Evolutionary conservation across 1,140 invertebrate genomes (phyloP).

Genomic region (Temnothorax longispinosus): DNA sequence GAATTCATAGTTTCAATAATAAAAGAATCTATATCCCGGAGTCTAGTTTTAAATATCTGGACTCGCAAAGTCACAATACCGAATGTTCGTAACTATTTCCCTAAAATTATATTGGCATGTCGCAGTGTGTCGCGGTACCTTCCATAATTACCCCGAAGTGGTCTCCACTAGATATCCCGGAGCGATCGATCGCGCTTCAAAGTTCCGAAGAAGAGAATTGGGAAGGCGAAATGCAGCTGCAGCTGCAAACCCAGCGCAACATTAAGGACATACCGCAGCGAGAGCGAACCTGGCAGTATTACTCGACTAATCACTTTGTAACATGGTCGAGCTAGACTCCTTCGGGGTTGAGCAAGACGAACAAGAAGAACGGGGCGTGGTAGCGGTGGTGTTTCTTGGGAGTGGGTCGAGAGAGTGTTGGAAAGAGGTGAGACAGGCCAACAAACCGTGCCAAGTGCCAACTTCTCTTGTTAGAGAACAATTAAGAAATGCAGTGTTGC

Average conservation of each 20-base stretch:
- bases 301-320: slow-evolving; percentile 84
- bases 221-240: slow-evolving; percentile 72
- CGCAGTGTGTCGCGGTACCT: neutral
- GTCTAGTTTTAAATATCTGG: neutral
- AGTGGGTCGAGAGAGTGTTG: slow-evolving; percentile 73
- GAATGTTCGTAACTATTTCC: neutral
- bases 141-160: slow-evolving; percentile 34
- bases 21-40: neutral
- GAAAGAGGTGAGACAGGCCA: slow-evolving; percentile 75
- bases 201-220: slow-evolving; percentile 65
- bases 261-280: slow-evolving; percentile 76
- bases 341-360: slow-evolving; percentile 44
- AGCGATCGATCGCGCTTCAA: slow-evolving; percentile 49
- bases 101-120: slow-evolving; percentile 5
- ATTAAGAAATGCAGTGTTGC: slow-evolving; percentile 82
- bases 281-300: slow-evolving; percentile 76
- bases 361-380: slow-evolving; percentile 22
- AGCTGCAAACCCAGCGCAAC: slow-evolving; percentile 68
- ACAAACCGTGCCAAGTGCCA: slow-evolving; percentile 80
- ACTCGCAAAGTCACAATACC: neutral
- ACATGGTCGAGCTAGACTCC: slow-evolving; percentile 70
- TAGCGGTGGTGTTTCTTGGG: slow-evolving; percentile 63
- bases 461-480: slow-evolving; percentile 82
- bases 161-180: slow-evolving; percentile 9
- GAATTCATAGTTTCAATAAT: neutral